phyloP scores from a whole-genome alignment of 2,888 invertebrate species.

The Pristionchus arcanus region DNA sequence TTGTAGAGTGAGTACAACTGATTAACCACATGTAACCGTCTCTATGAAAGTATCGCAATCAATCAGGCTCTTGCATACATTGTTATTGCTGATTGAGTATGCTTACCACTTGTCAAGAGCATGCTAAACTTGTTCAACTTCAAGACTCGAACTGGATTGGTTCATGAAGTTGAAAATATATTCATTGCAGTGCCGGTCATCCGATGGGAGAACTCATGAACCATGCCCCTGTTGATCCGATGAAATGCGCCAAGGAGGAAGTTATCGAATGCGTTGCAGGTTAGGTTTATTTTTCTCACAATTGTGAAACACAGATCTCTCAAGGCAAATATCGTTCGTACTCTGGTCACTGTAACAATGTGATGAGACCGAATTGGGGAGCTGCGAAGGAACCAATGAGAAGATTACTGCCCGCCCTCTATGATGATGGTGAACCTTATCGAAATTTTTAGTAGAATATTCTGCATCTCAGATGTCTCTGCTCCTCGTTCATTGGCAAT shows the following conservation, averaged over 20 bases:
- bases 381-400: slow-evolving; percentile 76
- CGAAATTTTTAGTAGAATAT: not conserved
- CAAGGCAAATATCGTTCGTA: slow-evolving; percentile 71
- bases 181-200: slow-evolving; percentile 14
- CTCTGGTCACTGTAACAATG: slow-evolving; percentile 79
- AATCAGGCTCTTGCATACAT: not conserved
- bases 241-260: slow-evolving; percentile 40
- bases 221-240: not conserved
- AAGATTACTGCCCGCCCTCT: slow-evolving; percentile 73
- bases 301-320: not conserved
- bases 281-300: not conserved
- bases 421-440: slow-evolving; percentile 74
- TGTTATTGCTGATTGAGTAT: not conserved
- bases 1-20: slow-evolving; percentile 61
- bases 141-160: not conserved
- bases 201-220: slow-evolving; percentile 33
- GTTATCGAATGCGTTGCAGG: slow-evolving; percentile 40
- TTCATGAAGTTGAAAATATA: not conserved
- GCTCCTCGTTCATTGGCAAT: not conserved
- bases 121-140: not conserved
- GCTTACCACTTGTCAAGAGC: not conserved
- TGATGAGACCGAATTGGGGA: slow-evolving; percentile 76
- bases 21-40: not conserved
- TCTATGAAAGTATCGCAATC: not conserved
- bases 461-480: not conserved